These are phyloP conservation scores for Cettia cetti DNA, from an alignment of 2,113 vertebrate genomes.

Conservation along the genomic window DNA sequence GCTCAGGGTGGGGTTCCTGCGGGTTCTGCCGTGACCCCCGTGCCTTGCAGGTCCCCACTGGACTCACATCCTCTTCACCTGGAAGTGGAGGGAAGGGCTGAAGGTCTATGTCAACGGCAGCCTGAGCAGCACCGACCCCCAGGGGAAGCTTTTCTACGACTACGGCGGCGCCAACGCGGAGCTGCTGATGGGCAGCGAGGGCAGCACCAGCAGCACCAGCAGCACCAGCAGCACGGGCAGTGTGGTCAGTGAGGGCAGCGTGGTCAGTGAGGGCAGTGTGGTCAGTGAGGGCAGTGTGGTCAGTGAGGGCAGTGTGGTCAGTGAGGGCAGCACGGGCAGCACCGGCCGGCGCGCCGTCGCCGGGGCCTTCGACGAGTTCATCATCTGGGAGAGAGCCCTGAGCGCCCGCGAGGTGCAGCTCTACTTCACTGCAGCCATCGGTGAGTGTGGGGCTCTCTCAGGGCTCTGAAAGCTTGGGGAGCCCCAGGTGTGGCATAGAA, in stretches of 20 bases:
- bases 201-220: no score
- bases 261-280: no score
- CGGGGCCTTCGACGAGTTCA: slow-evolving; percentile 89
- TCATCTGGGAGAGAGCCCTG: slow-evolving; percentile 93
- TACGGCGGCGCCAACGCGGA: slow-evolving; percentile 77
- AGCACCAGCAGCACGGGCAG: no score
- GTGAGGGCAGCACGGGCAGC: no score
- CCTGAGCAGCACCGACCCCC: slow-evolving; percentile 70
- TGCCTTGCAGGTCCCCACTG: slow-evolving; percentile 83
- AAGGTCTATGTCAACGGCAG: slow-evolving; percentile 92
- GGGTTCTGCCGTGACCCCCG: neutral
- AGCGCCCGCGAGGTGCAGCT: slow-evolving; percentile 13
- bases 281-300: no score
- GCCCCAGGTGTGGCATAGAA: no score
- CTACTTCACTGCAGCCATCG: neutral
- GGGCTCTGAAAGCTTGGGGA: no score
- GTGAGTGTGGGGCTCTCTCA: neutral
- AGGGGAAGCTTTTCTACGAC: slow-evolving; percentile 72
- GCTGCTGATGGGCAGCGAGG: slow-evolving; percentile 75
- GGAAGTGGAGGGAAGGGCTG: slow-evolving; percentile 83
- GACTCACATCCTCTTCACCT: slow-evolving; percentile 94
- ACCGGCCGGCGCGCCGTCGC: slow-evolving; percentile 71
- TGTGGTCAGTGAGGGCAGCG: no score
- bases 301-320: no score
- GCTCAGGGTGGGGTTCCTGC: no score